phyloP scores from a whole-genome alignment of 1,140 invertebrate genomes.

The Lucilia cuprina region DNA sequence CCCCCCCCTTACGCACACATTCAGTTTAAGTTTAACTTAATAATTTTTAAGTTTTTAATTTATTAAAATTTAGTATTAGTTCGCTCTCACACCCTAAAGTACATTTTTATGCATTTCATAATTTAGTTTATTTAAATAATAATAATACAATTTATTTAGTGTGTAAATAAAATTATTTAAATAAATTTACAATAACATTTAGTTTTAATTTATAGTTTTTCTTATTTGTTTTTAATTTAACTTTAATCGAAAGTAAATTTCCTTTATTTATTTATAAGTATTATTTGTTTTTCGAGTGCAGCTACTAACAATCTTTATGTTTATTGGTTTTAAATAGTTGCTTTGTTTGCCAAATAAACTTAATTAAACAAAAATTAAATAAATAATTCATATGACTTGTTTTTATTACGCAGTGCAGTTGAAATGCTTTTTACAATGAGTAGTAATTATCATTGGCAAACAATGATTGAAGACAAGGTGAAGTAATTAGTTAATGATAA shows the following conservation, averaged over 20 bases:
- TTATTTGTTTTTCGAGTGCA: neutral
- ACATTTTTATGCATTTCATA: neutral
- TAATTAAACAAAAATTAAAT: neutral
- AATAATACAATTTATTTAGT: neutral
- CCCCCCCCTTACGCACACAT: too few relatives aligned
- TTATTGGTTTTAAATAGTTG: neutral
- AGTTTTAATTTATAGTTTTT: too few relatives aligned
- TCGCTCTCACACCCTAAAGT: neutral
- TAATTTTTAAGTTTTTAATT: neutral
- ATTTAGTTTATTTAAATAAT: neutral
- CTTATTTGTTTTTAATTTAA: neutral
- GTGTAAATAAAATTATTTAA: neutral
- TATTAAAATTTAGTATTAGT: neutral
- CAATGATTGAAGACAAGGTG: too few relatives aligned
- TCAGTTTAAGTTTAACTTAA: neutral
- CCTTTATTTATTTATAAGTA: neutral
- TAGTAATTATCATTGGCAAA: neutral
- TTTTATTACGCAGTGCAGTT: neutral
- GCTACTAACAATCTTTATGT: neutral
- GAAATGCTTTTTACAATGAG: neutral
- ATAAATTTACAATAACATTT: neutral
- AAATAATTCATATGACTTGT: neutral
- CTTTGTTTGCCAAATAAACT: constrained; percentile 11
- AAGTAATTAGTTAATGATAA: too few relatives aligned
- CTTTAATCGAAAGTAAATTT: neutral